Conservation (phyloP, 2,797 vertebrate genomes). For the Prunella strophiata region DNA sequence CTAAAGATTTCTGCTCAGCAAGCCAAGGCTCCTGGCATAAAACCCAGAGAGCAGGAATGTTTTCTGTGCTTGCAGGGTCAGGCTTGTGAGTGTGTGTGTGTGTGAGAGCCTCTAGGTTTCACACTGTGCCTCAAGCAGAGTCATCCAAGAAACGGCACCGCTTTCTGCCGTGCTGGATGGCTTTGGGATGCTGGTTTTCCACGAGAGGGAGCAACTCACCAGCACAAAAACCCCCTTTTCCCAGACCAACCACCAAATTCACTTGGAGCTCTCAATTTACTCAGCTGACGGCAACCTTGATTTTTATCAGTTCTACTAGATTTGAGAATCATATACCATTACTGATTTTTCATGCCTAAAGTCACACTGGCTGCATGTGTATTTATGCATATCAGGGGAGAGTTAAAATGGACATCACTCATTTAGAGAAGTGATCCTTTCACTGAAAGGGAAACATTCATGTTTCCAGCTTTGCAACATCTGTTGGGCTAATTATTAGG, state of each 20-base stretch:
- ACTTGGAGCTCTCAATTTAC: slow-evolving; percentile 73
- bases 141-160: neutral
- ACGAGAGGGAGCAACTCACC: slow-evolving; percentile 97
- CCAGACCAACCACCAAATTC: slow-evolving; percentile 49
- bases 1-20: neutral
- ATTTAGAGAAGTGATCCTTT: slow-evolving; percentile 63
- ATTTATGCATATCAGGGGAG: slow-evolving; percentile 43
- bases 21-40: slow-evolving; percentile 22
- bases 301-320: slow-evolving; percentile 75
- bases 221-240: slow-evolving; percentile 70
- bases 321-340: slow-evolving; percentile 69
- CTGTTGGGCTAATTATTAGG: slow-evolving; percentile 74
- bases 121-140: neutral
- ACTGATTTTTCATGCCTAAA: slow-evolving; percentile 67
- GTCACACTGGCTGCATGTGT: slow-evolving; percentile 1
- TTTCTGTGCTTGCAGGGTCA: neutral
- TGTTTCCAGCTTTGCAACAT: slow-evolving; percentile 57
- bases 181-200: slow-evolving; percentile 54
- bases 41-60: neutral
- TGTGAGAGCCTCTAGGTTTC: neutral
- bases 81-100: neutral
- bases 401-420: slow-evolving; percentile 50
- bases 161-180: neutral
- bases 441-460: slow-evolving; percentile 60
- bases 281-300: slow-evolving; percentile 74